Base-by-base conservation (phyloP, 2,113 vertebrate species). In the Nesoenas mayeri region DNA sequence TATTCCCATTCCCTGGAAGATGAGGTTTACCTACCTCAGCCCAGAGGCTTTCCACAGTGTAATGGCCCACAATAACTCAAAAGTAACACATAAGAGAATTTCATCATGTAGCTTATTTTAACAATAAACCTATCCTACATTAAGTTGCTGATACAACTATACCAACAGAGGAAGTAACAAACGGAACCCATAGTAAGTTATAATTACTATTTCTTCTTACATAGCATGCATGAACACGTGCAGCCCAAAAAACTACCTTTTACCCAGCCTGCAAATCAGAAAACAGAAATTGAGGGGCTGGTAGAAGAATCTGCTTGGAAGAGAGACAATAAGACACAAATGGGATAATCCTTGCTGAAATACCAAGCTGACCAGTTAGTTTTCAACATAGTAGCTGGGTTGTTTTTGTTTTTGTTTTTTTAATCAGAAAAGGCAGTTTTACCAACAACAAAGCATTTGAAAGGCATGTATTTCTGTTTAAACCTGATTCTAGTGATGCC, bases 221-320 rank as follows among this genome's bases (percentile, higher is more conserved):
- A 15, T 15, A 75, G 6, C 2, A 4, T 15, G 6, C 12, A 19
- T 16, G 20, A 65, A 28, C 4, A 22, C 0, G 24, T 5, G 7
- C 14, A 40, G 29, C 9, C 31, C 50, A 62, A 67, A 62, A 47
- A 67, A 4, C 15, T 17, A 32, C 44, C 40, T 81, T 81, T 31
- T 28, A 38, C 6, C 14, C 15, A 38, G 24, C 53, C 21, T 82
- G 29, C 8, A 57, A 38, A 65, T 50, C 19, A 89, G 50, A 87
- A 79, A 69, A 74, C 5, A 82, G 40, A 70, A 72, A 57, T 15
- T 0, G 0, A 57, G 4, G 5, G 13, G 79, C 50, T 72, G 26
- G 44, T 60, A 80, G 31, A 53, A 89, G 28, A 47, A 66, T 58
- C 38, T 25, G 11, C 38, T 80, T 81, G 14, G 67, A 79, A 64